Evolutionary conservation across 1,140 invertebrate genomes (phyloP).

Genomic region (Drosophila lacertosa): DNA sequence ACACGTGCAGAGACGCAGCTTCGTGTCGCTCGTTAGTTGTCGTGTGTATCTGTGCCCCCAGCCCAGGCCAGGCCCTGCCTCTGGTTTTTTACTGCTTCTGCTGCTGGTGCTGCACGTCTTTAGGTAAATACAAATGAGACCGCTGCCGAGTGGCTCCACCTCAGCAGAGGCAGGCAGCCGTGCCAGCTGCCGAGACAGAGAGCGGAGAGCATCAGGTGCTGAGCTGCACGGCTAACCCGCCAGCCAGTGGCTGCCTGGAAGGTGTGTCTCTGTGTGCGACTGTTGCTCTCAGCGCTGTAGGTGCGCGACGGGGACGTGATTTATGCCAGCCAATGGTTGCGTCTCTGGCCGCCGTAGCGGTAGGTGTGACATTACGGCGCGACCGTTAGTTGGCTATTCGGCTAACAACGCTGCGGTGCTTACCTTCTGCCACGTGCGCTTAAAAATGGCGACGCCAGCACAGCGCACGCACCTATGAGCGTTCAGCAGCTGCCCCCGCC

Average conservation of each 20-base stretch:
- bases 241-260: conserved; percentile 59
- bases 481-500: conserved; percentile 22
- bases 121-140: conserved; percentile 84
- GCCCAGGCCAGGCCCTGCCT: conserved; percentile 20
- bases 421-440: conserved; percentile 69
- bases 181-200: conserved; percentile 35
- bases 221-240: conserved; percentile 35
- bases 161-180: conserved; percentile 21
- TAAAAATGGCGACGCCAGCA: conserved; percentile 70
- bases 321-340: conserved; percentile 84
- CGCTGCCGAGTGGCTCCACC: conserved; percentile 57
- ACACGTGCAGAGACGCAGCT: conserved; percentile 31
- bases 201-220: conserved; percentile 64
- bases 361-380: conserved; percentile 76
- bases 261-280: conserved; percentile 62
- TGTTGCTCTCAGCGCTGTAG: conserved; percentile 63
- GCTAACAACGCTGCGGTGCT: conserved; percentile 49
- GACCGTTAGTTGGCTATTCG: conserved; percentile 57
- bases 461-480: conserved; percentile 66
- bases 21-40: conserved; percentile 71
- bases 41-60: conserved; percentile 48
- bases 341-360: conserved; percentile 65
- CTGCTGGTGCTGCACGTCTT: conserved; percentile 56
- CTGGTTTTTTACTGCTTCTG: conserved; percentile 10
- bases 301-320: conserved; percentile 71